Conservation (phyloP, 2,797 vertebrate genomes). For the Thaleichthys pacificus region DNA sequence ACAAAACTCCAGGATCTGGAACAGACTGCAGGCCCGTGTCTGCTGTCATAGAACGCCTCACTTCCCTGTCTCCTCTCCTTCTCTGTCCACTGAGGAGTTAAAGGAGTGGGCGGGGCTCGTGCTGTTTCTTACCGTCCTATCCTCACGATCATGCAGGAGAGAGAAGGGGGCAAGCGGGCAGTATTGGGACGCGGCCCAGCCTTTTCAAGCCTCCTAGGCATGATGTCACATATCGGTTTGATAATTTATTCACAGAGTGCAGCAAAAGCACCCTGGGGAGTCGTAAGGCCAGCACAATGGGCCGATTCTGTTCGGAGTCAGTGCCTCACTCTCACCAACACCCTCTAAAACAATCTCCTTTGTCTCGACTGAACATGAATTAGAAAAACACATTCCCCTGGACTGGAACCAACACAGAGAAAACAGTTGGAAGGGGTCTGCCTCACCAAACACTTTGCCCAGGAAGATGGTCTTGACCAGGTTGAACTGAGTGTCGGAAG, state of each 20-base stretch:
- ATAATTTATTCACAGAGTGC: constrained; percentile 10
- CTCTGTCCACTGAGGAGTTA: not conserved
- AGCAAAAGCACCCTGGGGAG: constrained; percentile 9
- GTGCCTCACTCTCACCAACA: not conserved
- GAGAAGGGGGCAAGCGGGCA: constrained; percentile 12
- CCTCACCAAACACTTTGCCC: constrained; percentile 94
- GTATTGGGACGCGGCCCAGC: constrained; percentile 4
- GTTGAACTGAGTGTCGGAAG: constrained; percentile 87
- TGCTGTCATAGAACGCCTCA: not conserved
- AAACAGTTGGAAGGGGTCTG: not conserved
- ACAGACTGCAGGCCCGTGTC: not conserved
- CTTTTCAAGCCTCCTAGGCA: not conserved
- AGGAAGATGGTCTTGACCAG: constrained; percentile 92
- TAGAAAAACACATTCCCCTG: not conserved
- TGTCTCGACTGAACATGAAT: not conserved
- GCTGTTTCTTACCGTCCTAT: too few species aligned
- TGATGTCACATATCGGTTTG: constrained; percentile 21
- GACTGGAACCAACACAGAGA: not conserved
- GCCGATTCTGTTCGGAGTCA: not conserved
- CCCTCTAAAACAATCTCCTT: not conserved
- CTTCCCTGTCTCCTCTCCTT: not conserved
- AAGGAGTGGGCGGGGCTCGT: too few species aligned
- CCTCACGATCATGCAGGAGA: not conserved
- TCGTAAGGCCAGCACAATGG: not conserved
- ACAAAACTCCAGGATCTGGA: constrained; percentile 8